Percentiles rank a stretch among this genome's conserved stretches.
phyloP scores from a whole-genome alignment of 2,113 vertebrate species.

The Triplophysa rosa region DNA sequence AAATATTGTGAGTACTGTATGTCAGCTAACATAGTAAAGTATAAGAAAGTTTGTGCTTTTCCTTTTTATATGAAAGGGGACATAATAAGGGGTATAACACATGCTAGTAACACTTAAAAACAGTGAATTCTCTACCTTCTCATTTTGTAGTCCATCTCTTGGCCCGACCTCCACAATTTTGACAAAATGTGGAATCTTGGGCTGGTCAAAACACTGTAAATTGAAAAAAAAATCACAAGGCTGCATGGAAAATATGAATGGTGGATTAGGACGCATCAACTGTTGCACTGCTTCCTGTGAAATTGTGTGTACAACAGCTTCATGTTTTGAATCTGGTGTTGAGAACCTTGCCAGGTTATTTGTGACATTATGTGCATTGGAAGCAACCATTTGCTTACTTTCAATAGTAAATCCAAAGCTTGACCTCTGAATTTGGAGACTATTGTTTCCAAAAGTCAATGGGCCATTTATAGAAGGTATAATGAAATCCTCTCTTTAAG shows the following conservation, averaged over 20 bases:
- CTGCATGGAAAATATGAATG: constrained; percentile 31
- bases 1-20: too few species aligned
- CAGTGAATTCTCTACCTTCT: constrained; percentile 81
- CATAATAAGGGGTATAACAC: background rate
- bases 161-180: constrained; percentile 97
- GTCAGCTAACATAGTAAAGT: too few species aligned
- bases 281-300: constrained; percentile 31
- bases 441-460: background rate
- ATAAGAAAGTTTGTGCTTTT: too few species aligned
- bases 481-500: constrained; percentile 2
- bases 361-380: constrained; percentile 43
- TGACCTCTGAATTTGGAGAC: constrained; percentile 3
- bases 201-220: constrained; percentile 72
- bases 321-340: constrained; percentile 33
- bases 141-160: constrained; percentile 94
- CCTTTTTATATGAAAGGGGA: too few species aligned
- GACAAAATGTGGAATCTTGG: constrained; percentile 82
- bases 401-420: constrained; percentile 34
- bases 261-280: constrained; percentile 27
- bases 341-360: constrained; percentile 21
- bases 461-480: constrained; percentile 21
- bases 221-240: constrained; percentile 39
- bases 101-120: background rate
- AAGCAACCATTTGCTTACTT: constrained; percentile 22
- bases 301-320: constrained; percentile 29